These are phyloP conservation scores for Calosoma granatense DNA, from an alignment of 1,140 invertebrate species.

Conservation along the genomic window DNA sequence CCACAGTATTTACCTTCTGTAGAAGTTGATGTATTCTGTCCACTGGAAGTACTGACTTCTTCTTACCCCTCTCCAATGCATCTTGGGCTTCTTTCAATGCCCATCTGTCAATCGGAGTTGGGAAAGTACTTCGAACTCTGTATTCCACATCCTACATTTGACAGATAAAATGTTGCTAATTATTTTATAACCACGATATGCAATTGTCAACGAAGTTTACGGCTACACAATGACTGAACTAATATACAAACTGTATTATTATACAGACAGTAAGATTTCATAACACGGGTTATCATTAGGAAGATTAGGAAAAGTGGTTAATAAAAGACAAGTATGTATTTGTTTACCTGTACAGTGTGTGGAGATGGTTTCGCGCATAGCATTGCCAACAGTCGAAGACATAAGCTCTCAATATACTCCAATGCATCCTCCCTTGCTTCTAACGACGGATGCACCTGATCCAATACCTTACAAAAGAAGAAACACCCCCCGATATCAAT, in stretches of 20 bases:
- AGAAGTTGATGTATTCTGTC: slow-evolving; percentile 86
- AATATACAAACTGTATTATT: too few relatives aligned
- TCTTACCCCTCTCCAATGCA: slow-evolving; percentile 72
- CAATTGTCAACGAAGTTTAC: too few relatives aligned
- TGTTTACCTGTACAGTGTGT: slow-evolving; percentile 54
- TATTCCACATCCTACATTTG: slow-evolving; percentile 78
- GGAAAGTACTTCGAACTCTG: slow-evolving; percentile 81
- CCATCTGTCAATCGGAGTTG: slow-evolving; percentile 87
- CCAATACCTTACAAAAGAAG: slow-evolving; percentile 59
- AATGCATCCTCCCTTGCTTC: slow-evolving; percentile 82
- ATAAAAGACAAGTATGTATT: too few relatives aligned
- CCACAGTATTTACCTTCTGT: slow-evolving; percentile 67
- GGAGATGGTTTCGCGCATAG: slow-evolving; percentile 76
- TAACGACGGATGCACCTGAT: slow-evolving; percentile 81
- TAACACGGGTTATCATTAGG: too few relatives aligned
- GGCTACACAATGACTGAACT: too few relatives aligned
- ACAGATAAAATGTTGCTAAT: too few relatives aligned
- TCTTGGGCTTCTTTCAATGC: slow-evolving; percentile 80
- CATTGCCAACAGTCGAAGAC: slow-evolving; percentile 77
- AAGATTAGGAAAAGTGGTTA: not conserved
- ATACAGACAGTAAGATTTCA: too few relatives aligned
- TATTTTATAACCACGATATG: too few relatives aligned
- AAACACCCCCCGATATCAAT: too few relatives aligned
- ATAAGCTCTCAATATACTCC: slow-evolving; percentile 85
- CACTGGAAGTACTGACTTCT: slow-evolving; percentile 70